Evolutionary conservation across 1,140 invertebrate species (phyloP).

Genomic region (Drosophila nasuta): DNA sequence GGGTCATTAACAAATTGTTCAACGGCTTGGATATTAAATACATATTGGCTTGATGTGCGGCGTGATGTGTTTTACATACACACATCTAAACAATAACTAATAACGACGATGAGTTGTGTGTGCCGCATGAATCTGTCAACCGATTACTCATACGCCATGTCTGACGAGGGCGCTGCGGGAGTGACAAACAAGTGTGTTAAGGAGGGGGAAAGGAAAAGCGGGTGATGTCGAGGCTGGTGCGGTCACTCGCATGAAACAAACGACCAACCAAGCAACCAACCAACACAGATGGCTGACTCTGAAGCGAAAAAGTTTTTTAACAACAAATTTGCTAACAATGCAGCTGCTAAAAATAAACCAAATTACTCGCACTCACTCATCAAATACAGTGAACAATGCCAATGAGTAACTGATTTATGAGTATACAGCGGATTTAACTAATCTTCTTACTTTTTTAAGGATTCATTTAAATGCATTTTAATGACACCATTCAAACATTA

Average conservation of each 20-base stretch:
- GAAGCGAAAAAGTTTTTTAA: constrained; percentile 6
- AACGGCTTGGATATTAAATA: constrained; percentile 50
- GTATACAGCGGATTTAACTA: neutral
- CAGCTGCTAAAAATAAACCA: constrained; percentile 24
- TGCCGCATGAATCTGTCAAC: constrained; percentile 52
- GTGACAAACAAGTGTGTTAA: neutral
- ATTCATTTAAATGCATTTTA: too few species aligned
- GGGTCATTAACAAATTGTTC: constrained; percentile 61
- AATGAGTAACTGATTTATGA: neutral
- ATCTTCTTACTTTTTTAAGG: too few species aligned
- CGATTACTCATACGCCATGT: constrained; percentile 48
- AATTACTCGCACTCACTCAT: constrained; percentile 18
- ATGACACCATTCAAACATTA: too few species aligned
- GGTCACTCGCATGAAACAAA: constrained; percentile 32
- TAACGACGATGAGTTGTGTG: constrained; percentile 18
- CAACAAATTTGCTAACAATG: constrained; percentile 27
- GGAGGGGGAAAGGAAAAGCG: neutral
- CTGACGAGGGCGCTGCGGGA: constrained; percentile 13
- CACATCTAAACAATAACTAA: constrained; percentile 37
- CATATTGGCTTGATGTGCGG: constrained; percentile 7
- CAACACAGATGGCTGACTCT: constrained; percentile 28
- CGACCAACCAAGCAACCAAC: constrained; percentile 19
- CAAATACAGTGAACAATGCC: constrained; percentile 1
- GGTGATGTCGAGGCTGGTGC: neutral
- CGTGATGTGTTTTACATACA: neutral